These are phyloP conservation scores for Odontophorus gujanensis DNA, from an alignment of 2,113 vertebrate species.

Conservation along the genomic window DNA sequence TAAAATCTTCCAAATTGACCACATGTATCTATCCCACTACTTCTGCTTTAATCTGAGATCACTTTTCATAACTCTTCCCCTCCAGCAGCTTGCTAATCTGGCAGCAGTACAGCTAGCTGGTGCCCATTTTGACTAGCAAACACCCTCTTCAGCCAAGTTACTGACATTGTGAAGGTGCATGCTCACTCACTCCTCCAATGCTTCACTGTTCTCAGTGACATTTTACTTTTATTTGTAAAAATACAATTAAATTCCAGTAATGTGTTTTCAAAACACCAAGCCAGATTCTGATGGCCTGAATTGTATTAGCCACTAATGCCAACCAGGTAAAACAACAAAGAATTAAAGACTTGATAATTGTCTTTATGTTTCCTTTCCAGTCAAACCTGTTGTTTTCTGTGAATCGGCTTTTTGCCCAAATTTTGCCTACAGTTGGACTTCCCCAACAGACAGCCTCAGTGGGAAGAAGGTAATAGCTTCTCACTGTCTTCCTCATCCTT, in stretches of 20 bases:
- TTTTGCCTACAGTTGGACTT: constrained; percentile 33
- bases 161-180: neutral
- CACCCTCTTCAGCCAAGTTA: neutral
- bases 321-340: neutral
- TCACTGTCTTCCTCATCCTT: neutral
- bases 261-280: neutral
- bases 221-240: constrained; percentile 9
- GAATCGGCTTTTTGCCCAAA: neutral
- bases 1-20: neutral
- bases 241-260: neutral
- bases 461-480: constrained; percentile 9
- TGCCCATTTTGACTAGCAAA: neutral
- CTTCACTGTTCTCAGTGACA: neutral
- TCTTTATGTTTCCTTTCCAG: neutral
- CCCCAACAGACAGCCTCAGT: neutral
- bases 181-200: neutral
- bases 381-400: neutral
- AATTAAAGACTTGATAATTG: constrained; percentile 14
- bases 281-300: neutral
- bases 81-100: neutral
- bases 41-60: neutral
- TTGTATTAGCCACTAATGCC: neutral
- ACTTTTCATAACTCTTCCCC: neutral
- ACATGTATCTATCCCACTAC: neutral
- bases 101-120: neutral